Evolutionary conservation across 2,888 invertebrate species (phyloP).

Genomic region (Brenthis daphne): DNA sequence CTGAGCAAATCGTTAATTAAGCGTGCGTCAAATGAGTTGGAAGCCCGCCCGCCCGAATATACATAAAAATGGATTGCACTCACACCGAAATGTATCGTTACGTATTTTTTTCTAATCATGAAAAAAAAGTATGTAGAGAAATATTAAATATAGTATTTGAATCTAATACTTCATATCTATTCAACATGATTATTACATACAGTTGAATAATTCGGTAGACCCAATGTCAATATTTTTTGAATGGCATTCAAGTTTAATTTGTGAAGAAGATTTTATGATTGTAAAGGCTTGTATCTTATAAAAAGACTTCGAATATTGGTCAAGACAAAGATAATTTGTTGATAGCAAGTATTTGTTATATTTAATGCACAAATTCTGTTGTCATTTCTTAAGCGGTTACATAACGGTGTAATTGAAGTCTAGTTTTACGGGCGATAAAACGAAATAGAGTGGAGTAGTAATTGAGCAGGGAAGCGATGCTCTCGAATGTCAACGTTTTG

Average conservation of each 20-base stretch:
- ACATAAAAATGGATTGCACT: constrained; percentile 32
- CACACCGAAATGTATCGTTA: constrained; percentile 15
- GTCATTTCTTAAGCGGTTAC: constrained; percentile 7
- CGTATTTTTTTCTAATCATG: too few species aligned
- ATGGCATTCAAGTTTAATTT: background rate
- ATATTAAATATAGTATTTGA: too few species aligned
- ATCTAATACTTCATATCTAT: too few species aligned
- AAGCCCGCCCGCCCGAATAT: constrained; percentile 38
- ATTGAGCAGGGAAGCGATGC: constrained; percentile 40
- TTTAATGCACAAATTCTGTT: background rate
- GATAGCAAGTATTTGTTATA: too few species aligned
- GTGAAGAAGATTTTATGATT: background rate
- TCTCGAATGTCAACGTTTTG: constrained; percentile 24
- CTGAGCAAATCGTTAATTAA: constrained; percentile 44
- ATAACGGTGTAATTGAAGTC: constrained; percentile 43
- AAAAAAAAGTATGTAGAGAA: too few species aligned
- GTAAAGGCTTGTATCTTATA: too few species aligned
- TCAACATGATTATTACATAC: too few species aligned
- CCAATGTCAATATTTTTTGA: too few species aligned
- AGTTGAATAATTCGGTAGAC: too few species aligned
- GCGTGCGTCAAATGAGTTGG: constrained; percentile 46
- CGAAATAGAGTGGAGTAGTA: constrained; percentile 50
- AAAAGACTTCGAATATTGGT: too few species aligned
- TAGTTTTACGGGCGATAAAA: constrained; percentile 53
- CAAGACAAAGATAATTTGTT: too few species aligned